Evolutionary conservation across 1,140 invertebrate genomes (phyloP).

Genomic region (Bicyclus anynana): DNA sequence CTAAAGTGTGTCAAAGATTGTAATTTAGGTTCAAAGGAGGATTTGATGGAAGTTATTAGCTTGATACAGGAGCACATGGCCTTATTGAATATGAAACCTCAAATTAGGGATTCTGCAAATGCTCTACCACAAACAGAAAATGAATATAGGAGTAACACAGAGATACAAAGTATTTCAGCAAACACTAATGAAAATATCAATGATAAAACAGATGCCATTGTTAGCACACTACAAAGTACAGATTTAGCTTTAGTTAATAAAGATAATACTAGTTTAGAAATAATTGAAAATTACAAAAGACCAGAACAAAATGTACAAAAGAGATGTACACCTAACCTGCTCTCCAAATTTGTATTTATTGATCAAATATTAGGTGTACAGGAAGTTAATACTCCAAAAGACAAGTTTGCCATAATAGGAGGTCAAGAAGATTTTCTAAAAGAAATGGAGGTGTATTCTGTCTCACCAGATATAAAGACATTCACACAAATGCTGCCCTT

Average conservation of each 20-base stretch:
- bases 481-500: conserved; percentile 86
- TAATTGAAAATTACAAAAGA: conserved; percentile 18
- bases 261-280: conserved; percentile 5
- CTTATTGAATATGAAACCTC: conserved; percentile 5
- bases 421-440: conserved; percentile 85
- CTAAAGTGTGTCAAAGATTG: conserved; percentile 88
- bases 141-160: too few relatives aligned
- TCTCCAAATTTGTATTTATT: conserved; percentile 77
- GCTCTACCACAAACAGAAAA: background rate
- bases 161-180: too few relatives aligned
- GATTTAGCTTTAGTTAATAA: conserved; percentile 4
- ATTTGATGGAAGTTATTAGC: conserved; percentile 74
- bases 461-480: conserved; percentile 87
- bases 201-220: too few relatives aligned
- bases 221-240: background rate
- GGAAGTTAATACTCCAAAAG: conserved; percentile 78
- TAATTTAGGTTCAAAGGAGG: conserved; percentile 82
- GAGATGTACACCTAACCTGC: conserved; percentile 77
- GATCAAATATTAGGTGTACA: conserved; percentile 78
- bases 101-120: conserved; percentile 14
- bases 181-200: too few relatives aligned
- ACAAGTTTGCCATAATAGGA: conserved; percentile 88
- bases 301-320: conserved; percentile 12
- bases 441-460: conserved; percentile 82
- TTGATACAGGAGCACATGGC: conserved; percentile 35